Evolutionary conservation across 2,888 invertebrate species (phyloP).

Genomic region (Tinea semifulvella): DNA sequence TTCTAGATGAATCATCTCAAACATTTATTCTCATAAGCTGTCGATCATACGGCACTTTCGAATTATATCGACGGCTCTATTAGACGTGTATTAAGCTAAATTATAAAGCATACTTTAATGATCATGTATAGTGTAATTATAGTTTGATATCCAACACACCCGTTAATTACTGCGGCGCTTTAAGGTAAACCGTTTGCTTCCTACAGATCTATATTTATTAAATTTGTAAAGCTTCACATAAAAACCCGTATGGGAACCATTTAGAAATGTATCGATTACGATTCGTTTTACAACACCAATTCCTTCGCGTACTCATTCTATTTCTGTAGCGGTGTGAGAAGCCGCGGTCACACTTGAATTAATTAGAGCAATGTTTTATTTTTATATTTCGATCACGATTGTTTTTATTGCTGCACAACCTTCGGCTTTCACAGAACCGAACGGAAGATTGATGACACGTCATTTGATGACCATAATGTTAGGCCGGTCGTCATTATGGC

Average conservation of each 20-base stretch:
- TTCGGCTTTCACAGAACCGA: too few relatives aligned
- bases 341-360: constrained; percentile 1
- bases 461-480: neutral
- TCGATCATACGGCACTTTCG: constrained; percentile 22
- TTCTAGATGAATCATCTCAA: neutral
- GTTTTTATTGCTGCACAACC: neutral
- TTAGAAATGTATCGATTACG: constrained; percentile 3
- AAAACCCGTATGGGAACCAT: neutral
- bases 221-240: constrained; percentile 4
- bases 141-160: constrained; percentile 14
- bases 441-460: constrained; percentile 8
- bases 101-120: constrained; percentile 29
- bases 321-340: neutral
- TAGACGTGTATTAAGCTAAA: constrained; percentile 26
- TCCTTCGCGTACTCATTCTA: constrained; percentile 2
- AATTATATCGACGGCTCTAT: constrained; percentile 25
- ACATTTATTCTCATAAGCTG: constrained; percentile 16
- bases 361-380: constrained; percentile 2
- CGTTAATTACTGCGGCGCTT: constrained; percentile 14
- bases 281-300: constrained; percentile 11
- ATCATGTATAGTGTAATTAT: constrained; percentile 29
- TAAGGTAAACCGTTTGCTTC: constrained; percentile 12
- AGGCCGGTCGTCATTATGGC: constrained; percentile 1
- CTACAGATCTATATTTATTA: constrained; percentile 11
- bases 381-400: constrained; percentile 1